Percentiles rank a stretch among this genome's conserved stretches.
Conservation (phyloP, 30 jellyfish, hydroid and myxozoan genomes). For the Nemopilema nomurai region DNA sequence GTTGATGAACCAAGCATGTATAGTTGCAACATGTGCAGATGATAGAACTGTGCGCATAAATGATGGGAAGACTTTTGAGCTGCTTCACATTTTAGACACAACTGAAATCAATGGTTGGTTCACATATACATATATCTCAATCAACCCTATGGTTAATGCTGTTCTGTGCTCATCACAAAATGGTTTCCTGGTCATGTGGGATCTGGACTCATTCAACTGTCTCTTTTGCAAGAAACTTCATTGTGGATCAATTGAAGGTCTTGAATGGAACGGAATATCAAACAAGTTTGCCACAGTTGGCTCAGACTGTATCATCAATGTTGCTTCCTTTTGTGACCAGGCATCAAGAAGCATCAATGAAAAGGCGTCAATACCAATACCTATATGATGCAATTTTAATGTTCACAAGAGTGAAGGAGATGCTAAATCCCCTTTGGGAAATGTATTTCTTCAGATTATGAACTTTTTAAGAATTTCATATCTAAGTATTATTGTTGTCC, state of each 20-base stretch:
- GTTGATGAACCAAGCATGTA: conserved; percentile 16
- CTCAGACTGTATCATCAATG: conserved; percentile 85
- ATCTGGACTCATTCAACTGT: conserved; percentile 24
- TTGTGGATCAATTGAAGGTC: conserved; percentile 97
- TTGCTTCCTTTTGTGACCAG: neutral
- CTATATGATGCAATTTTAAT: no score
- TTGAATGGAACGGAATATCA: conserved; percentile 31
- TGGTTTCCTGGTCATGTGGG: conserved; percentile 90
- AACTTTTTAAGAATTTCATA: no score
- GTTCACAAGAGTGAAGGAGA: no score
- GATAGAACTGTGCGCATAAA: conserved; percentile 85
- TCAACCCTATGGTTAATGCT: conserved; percentile 57
- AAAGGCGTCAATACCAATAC: no score
- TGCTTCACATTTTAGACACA: conserved; percentile 48
- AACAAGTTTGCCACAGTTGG: conserved; percentile 68
- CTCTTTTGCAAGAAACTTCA: conserved; percentile 59
- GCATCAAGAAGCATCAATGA: neutral
- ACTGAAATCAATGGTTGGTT: conserved; percentile 88
- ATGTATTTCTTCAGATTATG: no score
- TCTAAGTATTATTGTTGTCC: no score
- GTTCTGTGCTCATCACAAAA: conserved; percentile 81
- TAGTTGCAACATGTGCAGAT: conserved; percentile 94
- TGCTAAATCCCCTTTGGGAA: no score
- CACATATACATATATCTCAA: conserved; percentile 77
- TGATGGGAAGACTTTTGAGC: conserved; percentile 70